Base-by-base conservation (phyloP, 1,140 invertebrate genomes). In the Tyrophagus putrescentiae region DNA sequence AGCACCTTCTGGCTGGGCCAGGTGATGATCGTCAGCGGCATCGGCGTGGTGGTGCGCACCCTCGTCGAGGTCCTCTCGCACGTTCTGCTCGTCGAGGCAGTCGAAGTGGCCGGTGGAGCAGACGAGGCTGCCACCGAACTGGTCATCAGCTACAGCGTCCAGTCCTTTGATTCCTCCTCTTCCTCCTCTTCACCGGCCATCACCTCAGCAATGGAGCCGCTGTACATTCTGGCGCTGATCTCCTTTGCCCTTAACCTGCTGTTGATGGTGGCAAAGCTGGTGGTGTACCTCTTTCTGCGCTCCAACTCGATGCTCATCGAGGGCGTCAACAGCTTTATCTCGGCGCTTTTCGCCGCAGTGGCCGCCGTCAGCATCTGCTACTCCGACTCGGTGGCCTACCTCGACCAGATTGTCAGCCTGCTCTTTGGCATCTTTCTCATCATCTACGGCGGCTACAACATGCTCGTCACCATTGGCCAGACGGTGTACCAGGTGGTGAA, bases 261-360 rank as follows among this genome's bases (percentile, higher is more conserved):
- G 18, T 48, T 39, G 25, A 39, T 41, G 39, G 9, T 7, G 7
- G 27, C 31, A 28, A 41, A 39, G 25, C 11, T 39, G 9, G 9
- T 39, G 1, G n/a, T 39, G n/a, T 39, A 58, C 31, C 18, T 13
- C 18, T 25, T 57, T 28, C n/a, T 58, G 1, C n/a, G 18, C n/a
- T 41, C 39, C 3, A 44, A 41, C 25, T 41, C 33, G 18, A 39
- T 58, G 33, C 33, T 58, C 13, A 44, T 39, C 25, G 33, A 41
- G 29, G 39, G 83, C 81, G 0, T 78, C 78, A 64, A 82, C 80
- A 48, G 62, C 70, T 31, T 70, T 70, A n/a, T 68, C 66, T 6
- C 69, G 70, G 29, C 68, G 70, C 42, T 70, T 71, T 18, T 70
- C 71, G 52, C 72, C 70, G 64, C 67, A 56, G 31, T 25, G 11